Evolutionary conservation across 2,797 vertebrate genomes (phyloP).

Genomic region (Thunnus albacares): DNA sequence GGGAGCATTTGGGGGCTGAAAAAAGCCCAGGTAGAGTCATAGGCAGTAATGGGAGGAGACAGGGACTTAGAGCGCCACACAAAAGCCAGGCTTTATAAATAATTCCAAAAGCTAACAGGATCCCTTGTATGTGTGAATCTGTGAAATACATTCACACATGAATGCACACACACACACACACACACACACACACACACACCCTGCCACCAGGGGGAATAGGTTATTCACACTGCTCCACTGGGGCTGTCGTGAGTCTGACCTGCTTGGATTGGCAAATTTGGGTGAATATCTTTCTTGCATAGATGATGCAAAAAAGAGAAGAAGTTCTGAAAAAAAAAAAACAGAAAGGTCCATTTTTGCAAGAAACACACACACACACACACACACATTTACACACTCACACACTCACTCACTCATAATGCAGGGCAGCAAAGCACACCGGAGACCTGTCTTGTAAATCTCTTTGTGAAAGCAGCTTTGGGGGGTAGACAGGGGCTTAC

Average conservation of each 20-base stretch:
- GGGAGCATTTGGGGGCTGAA: constrained; percentile 64
- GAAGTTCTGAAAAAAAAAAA: constrained; percentile 23
- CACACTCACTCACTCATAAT: constrained; percentile 75
- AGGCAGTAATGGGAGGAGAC: constrained; percentile 89
- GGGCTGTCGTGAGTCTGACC: constrained; percentile 71
- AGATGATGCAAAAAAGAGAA: constrained; percentile 63
- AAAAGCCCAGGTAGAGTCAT: constrained; percentile 83
- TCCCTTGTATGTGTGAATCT: constrained; percentile 83
- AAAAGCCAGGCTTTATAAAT: constrained; percentile 90
- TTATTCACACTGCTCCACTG: constrained; percentile 70
- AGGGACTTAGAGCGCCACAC: constrained; percentile 88
- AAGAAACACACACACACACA: constrained; percentile 36
- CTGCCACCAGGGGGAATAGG: constrained; percentile 72
- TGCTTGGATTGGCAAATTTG: constrained; percentile 67
- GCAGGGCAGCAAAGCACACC: constrained; percentile 81
- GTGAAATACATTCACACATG: constrained; percentile 78
- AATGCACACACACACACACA: constrained; percentile 62
- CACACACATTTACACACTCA: constrained; percentile 39
- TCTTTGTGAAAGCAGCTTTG: constrained; percentile 90
- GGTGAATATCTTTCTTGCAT: constrained; percentile 67
- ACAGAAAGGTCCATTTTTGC: constrained; percentile 51
- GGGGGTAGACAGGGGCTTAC: constrained; percentile 87
- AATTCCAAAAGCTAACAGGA: constrained; percentile 90
- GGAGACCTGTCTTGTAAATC: constrained; percentile 89
- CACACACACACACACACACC: constrained; percentile 31